Conservation (phyloP, 1,140 invertebrate genomes). For the Idris sp. region DNA sequence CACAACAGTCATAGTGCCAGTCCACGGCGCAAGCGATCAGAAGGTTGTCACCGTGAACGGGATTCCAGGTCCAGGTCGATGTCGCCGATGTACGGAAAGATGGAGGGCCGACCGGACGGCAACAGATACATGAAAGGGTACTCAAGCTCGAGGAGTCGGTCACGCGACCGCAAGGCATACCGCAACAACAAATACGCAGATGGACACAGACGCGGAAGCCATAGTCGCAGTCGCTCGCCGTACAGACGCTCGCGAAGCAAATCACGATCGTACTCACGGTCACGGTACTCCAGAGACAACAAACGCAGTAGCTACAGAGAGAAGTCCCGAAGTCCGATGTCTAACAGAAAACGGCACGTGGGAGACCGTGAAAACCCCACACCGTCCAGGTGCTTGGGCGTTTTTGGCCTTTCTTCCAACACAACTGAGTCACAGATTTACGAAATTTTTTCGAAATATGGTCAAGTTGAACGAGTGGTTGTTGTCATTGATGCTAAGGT, state of each 20-base stretch:
- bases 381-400: slow-evolving; percentile 92
- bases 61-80: slow-evolving; percentile 66
- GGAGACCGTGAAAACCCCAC: slow-evolving; percentile 88
- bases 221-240: slow-evolving; percentile 78
- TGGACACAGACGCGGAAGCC: slow-evolving; percentile 70
- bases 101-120: slow-evolving; percentile 67
- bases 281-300: slow-evolving; percentile 72
- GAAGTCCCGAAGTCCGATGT: slow-evolving; percentile 80
- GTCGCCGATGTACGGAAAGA: slow-evolving; percentile 66
- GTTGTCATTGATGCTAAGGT: slow-evolving; percentile 97
- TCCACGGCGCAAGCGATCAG: too few species aligned
- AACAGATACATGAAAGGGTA: slow-evolving; percentile 71
- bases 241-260: slow-evolving; percentile 78
- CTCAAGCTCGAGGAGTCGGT: slow-evolving; percentile 73
- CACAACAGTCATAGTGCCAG: too few species aligned
- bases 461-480: slow-evolving; percentile 94
- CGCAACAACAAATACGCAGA: slow-evolving; percentile 70
- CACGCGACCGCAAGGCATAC: slow-evolving; percentile 71
- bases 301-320: slow-evolving; percentile 72
- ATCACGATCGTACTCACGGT: slow-evolving; percentile 77
- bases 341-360: slow-evolving; percentile 79
- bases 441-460: slow-evolving; percentile 95
- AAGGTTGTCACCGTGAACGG: slow-evolving; percentile 59
- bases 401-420: slow-evolving; percentile 95
- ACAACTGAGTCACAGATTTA: slow-evolving; percentile 96